Base-by-base conservation (phyloP, 2,888 invertebrate species). In the Torymus texanus region DNA sequence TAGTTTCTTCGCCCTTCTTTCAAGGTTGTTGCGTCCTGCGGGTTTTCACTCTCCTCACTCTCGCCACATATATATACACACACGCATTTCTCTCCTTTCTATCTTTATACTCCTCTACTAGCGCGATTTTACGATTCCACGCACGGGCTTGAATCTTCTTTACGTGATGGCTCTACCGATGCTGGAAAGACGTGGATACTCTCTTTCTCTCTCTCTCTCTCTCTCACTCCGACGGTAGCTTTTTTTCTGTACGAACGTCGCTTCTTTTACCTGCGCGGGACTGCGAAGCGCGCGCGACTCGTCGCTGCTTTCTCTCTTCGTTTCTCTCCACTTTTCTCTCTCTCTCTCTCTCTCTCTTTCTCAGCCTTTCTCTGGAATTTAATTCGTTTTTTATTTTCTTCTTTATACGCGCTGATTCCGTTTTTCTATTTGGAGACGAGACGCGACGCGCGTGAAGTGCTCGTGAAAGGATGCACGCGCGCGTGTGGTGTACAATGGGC, bases 1-100 rank as follows among this genome's bases (percentile, higher is more conserved):
- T 83, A 82, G 82, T 80, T 41, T 41, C 41, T 75, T 71, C 18
- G 67, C 68, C 66, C 62, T 79, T 79, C 79, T 79, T 81, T 81
- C 81, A 81, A 81, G 81, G 81, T 79, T 79, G 73, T 77, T 62
- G 51, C 50, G 29, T 12, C 59, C 41, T 41, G 16, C 5, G 24
- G 50, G n/a, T 12, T 16, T 59, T 61, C 58, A 14, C 14, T 16
- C 58, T n/a, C 21, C 14, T n/a, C 65, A 29, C 14, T 0, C n/a
- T n/a, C n/a, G n/a, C n/a, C 41, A 12, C 2, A 14, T 29, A n/a
- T n/a, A 41, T n/a, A 2, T n/a, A 50, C 12, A 1, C 65, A 8
- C 13, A 18, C 16, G 41, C 58, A 8, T 41, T n/a, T 4, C 56
- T 58, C 14, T n/a, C 0, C 2, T 21, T 29, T 16, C 8, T 2